phyloP scores from a whole-genome alignment of 1,140 invertebrate genomes.

The Sitodiplosis mosellana region DNA sequence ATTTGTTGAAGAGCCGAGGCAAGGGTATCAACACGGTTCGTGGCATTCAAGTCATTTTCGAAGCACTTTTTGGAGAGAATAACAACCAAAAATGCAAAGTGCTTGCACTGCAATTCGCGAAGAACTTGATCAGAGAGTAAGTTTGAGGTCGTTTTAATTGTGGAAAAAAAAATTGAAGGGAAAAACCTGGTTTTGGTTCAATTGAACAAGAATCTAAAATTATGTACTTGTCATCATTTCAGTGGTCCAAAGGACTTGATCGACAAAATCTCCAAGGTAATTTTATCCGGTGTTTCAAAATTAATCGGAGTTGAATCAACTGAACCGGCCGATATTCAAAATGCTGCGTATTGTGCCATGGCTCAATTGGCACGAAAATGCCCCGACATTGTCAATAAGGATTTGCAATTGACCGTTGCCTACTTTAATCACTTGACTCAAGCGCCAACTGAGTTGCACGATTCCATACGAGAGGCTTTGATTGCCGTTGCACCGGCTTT shows the following conservation, averaged over 20 bases:
- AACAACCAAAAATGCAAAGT: slow-evolving; percentile 66
- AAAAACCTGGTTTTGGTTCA: too few relatives aligned
- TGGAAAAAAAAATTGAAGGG: slow-evolving; percentile 1
- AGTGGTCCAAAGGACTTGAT: slow-evolving; percentile 40
- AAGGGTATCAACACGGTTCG: slow-evolving; percentile 60
- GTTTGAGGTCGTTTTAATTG: slow-evolving; percentile 11
- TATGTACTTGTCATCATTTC: slow-evolving; percentile 14
- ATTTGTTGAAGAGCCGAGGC: slow-evolving; percentile 60
- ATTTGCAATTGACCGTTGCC: slow-evolving; percentile 17
- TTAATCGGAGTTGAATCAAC: slow-evolving; percentile 36
- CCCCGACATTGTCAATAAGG: slow-evolving; percentile 45
- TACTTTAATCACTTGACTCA: slow-evolving; percentile 33
- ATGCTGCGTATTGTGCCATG: slow-evolving; percentile 19
- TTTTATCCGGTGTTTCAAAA: slow-evolving; percentile 51
- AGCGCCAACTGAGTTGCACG: slow-evolving; percentile 34
- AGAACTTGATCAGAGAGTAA: slow-evolving; percentile 63
- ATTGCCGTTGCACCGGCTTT: slow-evolving; percentile 52
- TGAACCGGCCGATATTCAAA: slow-evolving; percentile 23
- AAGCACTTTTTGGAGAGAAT: slow-evolving; percentile 65
- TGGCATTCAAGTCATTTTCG: slow-evolving; percentile 73
- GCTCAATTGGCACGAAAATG: slow-evolving; percentile 39
- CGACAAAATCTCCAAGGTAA: slow-evolving; percentile 38
- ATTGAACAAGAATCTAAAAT: neutral
- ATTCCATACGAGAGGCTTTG: slow-evolving; percentile 48
- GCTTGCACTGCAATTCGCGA: slow-evolving; percentile 61